Evolutionary conservation across 2,888 invertebrate genomes (phyloP), one percentile per base, ranked within the genome.

Genomic region (Amphipyra tragopoginis): DNA sequence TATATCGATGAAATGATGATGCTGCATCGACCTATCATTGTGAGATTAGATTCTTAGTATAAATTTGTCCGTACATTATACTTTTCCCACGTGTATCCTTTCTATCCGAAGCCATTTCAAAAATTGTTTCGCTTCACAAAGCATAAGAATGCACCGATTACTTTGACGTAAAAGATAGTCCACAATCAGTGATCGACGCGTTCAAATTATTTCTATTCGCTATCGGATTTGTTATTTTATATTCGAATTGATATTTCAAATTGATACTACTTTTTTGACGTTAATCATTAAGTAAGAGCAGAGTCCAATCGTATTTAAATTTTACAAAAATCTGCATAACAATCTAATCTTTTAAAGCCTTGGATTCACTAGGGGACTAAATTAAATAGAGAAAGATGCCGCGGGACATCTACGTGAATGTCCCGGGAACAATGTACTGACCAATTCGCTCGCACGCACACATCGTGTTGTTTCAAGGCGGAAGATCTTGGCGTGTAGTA

Each of bases 141-240:
- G 38, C n/a, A 29, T 15, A 34, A 36, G 21, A 63, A 47, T 62
- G 42, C 52, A 65, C 48, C 47, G 44, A 26, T 47, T 36, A 42
- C 44, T 29, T 65, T 62, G 61, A 71, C 61, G 65, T 51, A 34
- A 39, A 21, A 65, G 40, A 75, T 75, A 53, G 36, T 48, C 21
- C n/a, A 26, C 7, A 62, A 62, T 73, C 72, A 53, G 53, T 61
- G 43, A 54, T 47, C 53, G 15, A 50, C 43, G 44, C 10, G 15
- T 42, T 21, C 21, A 3, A 53, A 53, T 47, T 33, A 29, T 42
- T 39, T 42, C 1, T 55, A 48, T 54, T 33, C 7, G 21, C 9
- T 57, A 66, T 59, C 67, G 36, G 10, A 45, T 44, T 59, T 42
- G 6, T 55, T 48, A 54, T 55, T 48, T 45, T 53, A 43, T 50